phyloP scores from a whole-genome alignment of 2,113 vertebrate genomes.

The Silurus meridionalis region DNA sequence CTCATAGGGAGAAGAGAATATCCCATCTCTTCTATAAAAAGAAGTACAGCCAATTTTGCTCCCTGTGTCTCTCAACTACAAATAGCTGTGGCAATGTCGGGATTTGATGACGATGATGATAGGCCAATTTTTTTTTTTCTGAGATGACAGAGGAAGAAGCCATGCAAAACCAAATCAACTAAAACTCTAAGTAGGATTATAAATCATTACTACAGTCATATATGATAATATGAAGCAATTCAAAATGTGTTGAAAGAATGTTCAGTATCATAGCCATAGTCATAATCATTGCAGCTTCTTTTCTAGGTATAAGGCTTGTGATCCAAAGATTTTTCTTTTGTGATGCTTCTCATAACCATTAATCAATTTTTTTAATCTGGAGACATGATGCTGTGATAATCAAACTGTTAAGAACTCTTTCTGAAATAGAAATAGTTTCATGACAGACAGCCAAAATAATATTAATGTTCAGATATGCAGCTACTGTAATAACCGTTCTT shows the following conservation, averaged over 20 bases:
- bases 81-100: background rate
- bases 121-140: background rate
- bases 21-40: too few species aligned
- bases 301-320: background rate
- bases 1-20: background rate
- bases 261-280: background rate
- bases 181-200: background rate
- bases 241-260: background rate
- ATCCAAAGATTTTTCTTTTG: background rate
- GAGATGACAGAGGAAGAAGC: background rate
- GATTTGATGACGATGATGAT: background rate
- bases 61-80: background rate
- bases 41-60: background rate
- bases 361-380: background rate
- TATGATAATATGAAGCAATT: background rate
- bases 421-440: conserved; percentile 28
- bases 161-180: background rate
- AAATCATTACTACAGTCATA: background rate
- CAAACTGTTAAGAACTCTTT: background rate
- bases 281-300: background rate
- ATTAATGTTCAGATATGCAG: conserved; percentile 57
- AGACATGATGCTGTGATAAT: conserved; percentile 1
- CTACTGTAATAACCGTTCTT: conserved; percentile 52
- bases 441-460: conserved; percentile 49
- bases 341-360: background rate